These are phyloP conservation scores for Polydrusus pterygomalis DNA, from an alignment of 2,888 invertebrate species.

Conservation along the genomic window DNA sequence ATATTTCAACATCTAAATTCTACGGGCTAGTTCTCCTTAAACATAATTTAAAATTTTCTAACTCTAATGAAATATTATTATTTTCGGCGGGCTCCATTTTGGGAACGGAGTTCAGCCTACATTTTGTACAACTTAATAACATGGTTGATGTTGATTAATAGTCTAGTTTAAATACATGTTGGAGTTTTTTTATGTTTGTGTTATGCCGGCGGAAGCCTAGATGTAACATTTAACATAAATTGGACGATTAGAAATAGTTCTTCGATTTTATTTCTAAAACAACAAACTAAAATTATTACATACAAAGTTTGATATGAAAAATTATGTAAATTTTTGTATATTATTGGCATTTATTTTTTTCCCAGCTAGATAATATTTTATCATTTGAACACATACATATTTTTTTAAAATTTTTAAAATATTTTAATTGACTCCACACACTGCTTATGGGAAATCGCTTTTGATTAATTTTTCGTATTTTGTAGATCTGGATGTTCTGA, in stretches of 20 bases:
- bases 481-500: no score
- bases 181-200: slow-evolving; percentile 32
- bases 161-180: slow-evolving; percentile 33
- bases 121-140: slow-evolving; percentile 53
- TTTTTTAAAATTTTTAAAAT: no score
- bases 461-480: no score
- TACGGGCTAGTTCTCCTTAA: slow-evolving; percentile 25
- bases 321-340: no score
- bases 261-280: neutral
- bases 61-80: slow-evolving; percentile 49
- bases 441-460: no score
- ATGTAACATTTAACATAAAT: slow-evolving; percentile 13
- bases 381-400: no score
- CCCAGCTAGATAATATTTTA: no score
- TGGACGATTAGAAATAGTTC: neutral
- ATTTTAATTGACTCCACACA: no score
- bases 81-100: slow-evolving; percentile 47
- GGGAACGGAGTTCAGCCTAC: slow-evolving; percentile 45
- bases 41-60: slow-evolving; percentile 46
- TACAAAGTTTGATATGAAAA: neutral
- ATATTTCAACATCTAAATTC: slow-evolving; percentile 50
- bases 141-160: slow-evolving; percentile 48
- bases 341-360: no score
- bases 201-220: slow-evolving; percentile 42
- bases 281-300: neutral